These are phyloP conservation scores for Ophion ellenae DNA, from an alignment of 2,888 invertebrate genomes.

Conservation along the genomic window DNA sequence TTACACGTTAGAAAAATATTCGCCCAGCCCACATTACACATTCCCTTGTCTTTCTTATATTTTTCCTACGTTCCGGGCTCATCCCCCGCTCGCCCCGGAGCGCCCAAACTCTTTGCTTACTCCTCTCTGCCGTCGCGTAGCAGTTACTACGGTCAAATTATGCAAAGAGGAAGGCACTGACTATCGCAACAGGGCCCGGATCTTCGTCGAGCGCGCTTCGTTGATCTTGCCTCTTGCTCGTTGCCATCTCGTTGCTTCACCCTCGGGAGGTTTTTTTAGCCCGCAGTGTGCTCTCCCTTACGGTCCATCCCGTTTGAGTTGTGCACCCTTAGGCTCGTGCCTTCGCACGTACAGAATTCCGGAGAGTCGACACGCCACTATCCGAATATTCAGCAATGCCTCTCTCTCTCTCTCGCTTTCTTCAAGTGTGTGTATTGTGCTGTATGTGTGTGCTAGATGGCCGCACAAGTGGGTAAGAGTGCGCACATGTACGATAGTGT, in stretches of 20 bases:
- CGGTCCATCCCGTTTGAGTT: constrained; percentile 28
- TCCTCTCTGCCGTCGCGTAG: constrained; percentile 51
- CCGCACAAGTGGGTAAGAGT: too few relatives aligned
- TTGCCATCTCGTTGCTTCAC: constrained; percentile 50
- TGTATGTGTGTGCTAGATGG: too few relatives aligned
- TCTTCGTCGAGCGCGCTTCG: constrained; percentile 42
- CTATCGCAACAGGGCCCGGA: constrained; percentile 72
- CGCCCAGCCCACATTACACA: neutral
- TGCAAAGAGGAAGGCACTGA: constrained; percentile 78
- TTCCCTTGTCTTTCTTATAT: constrained; percentile 20
- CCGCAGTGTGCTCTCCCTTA: constrained; percentile 41
- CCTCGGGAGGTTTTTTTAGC: constrained; percentile 31
- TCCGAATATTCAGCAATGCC: neutral
- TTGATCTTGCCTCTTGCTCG: constrained; percentile 61
- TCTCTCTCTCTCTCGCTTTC: too few relatives aligned
- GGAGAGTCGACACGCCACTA: constrained; percentile 24
- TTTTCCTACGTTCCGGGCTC: constrained; percentile 24
- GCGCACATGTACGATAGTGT: too few relatives aligned
- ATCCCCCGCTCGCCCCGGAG: neutral
- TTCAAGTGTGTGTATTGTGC: too few relatives aligned
- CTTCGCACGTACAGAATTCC: constrained; percentile 39
- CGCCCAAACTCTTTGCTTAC: neutral
- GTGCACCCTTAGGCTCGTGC: constrained; percentile 22
- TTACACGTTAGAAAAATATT: neutral
- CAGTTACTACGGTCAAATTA: constrained; percentile 75